Evolutionary conservation across 1,140 invertebrate genomes (phyloP).

Genomic region (Drosophila athabasca): DNA sequence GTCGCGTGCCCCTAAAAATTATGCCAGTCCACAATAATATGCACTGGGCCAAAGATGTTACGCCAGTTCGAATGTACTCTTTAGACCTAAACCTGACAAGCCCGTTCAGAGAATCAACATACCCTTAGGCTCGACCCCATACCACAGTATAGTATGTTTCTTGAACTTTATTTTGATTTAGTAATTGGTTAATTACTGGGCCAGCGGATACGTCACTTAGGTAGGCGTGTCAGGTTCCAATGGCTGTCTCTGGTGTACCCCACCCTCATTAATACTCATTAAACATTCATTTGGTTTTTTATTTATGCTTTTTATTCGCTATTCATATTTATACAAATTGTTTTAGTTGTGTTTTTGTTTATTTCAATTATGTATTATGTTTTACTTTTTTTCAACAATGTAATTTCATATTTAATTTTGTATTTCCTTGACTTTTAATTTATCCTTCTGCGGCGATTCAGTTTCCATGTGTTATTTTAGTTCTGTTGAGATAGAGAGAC

Average conservation of each 20-base stretch:
- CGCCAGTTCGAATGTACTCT: slow-evolving; percentile 1
- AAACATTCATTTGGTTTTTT: slow-evolving; percentile 44
- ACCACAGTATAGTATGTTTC: neutral
- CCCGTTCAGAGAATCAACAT: neutral
- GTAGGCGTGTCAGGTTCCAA: neutral
- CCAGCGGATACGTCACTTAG: slow-evolving; percentile 9
- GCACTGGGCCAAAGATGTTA: slow-evolving; percentile 8
- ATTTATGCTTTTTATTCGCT: slow-evolving; percentile 73
- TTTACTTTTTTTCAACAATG: slow-evolving; percentile 50
- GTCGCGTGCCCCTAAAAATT: slow-evolving; percentile 48
- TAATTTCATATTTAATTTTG: slow-evolving; percentile 29
- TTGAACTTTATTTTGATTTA: slow-evolving; percentile 23
- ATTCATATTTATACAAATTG: slow-evolving; percentile 72
- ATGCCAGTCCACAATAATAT: slow-evolving; percentile 47
- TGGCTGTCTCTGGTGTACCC: neutral
- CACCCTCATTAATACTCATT: slow-evolving; percentile 24
- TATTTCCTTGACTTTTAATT: slow-evolving; percentile 32
- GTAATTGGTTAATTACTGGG: slow-evolving; percentile 38
- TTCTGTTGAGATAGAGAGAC: slow-evolving; percentile 30
- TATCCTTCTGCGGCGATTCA: slow-evolving; percentile 13
- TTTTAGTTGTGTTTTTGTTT: slow-evolving; percentile 47
- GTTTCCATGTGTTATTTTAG: slow-evolving; percentile 34
- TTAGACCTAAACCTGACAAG: neutral
- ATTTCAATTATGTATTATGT: slow-evolving; percentile 28
- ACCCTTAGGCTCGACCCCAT: neutral